phyloP scores from a whole-genome alignment of 2,113 vertebrate species.

The Leptosomus discolor region DNA sequence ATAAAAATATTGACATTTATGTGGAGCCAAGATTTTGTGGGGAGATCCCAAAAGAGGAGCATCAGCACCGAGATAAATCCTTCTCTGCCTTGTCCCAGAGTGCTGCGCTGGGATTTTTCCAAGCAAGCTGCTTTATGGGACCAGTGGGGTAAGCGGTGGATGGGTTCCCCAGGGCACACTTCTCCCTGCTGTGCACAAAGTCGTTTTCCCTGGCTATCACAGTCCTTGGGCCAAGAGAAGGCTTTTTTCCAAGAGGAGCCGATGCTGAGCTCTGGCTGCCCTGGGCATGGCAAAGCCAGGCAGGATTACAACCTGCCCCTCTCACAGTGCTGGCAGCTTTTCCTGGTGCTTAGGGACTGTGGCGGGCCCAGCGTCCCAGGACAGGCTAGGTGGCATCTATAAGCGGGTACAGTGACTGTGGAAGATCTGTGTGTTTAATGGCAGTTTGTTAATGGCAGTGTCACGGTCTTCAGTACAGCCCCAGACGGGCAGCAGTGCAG shows the following conservation, averaged over 20 bases:
- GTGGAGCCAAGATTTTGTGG: neutral
- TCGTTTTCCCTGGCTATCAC: neutral
- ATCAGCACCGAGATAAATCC: neutral
- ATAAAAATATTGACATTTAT: neutral
- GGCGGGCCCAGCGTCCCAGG: accelerated
- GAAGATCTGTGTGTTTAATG: neutral
- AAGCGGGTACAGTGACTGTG: too few relatives aligned
- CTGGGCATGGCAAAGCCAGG: neutral
- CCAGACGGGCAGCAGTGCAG: neutral
- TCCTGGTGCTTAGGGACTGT: neutral
- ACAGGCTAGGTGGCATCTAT: neutral
- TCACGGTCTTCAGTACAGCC: neutral
- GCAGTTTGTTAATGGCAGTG: accelerated
- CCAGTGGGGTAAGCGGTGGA: accelerated
- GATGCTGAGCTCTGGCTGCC: accelerated
- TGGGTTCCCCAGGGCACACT: neutral
- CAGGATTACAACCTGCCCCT: neutral
- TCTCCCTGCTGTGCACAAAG: neutral
- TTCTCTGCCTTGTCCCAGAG: neutral
- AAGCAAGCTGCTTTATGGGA: neutral
- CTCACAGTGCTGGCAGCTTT: neutral
- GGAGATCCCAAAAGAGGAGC: neutral
- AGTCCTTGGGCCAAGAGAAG: neutral
- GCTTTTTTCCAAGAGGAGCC: neutral
- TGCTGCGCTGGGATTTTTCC: neutral